Base-by-base conservation (phyloP, 64 coral and sea anemone genomes). In the Actinia equina region DNA sequence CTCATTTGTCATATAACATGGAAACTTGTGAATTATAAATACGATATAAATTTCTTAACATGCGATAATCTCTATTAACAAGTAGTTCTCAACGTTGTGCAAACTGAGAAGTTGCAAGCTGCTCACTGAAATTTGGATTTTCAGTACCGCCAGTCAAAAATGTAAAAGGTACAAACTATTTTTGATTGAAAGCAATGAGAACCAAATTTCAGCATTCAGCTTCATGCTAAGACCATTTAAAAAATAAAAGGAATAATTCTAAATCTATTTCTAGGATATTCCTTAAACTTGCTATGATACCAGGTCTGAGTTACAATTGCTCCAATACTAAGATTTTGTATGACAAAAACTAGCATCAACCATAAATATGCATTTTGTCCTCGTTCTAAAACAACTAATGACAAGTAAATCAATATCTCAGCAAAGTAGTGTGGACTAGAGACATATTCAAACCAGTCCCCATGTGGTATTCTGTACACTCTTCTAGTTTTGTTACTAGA, bases 401-500 rank as follows among this genome's bases (percentile, higher is more conserved):
- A 88, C 20, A 99, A 26, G 26, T 99, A 99, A 82, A 99, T 95
- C 8, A 99, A 23, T 4, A 99, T 99, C 80, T 99, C 97, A 60
- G 97, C 97, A 84, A 99, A 90, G 83, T 99, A 99, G 58, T 99
- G 97, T 88, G 97, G 97, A 49, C 93, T 92, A 64, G 97, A 93
- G 14, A 93, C 91, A 71, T 88, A 92, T 17, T 94, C 82, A 83
- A 99, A 99, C 94, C 94, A 99, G 88, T 99, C 93, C 18, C 91
- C 97, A 89, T 99, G 71, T 23, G 97, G 97, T 54, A 99, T 91
- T 86, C 62, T 93, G 88, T 99, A 93, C 42, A 85, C 74, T 49
- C 92, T 87, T 79, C 18, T 59, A 59, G 63, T 87, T 85, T 52
- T 61, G 67, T 51, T 57, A 69, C 59, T 64, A 84, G 88, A 61